Evolutionary conservation across 2,888 invertebrate genomes (phyloP), one percentile per base, ranked within the genome.

Genomic region (Yponomeuta plumbellus): DNA sequence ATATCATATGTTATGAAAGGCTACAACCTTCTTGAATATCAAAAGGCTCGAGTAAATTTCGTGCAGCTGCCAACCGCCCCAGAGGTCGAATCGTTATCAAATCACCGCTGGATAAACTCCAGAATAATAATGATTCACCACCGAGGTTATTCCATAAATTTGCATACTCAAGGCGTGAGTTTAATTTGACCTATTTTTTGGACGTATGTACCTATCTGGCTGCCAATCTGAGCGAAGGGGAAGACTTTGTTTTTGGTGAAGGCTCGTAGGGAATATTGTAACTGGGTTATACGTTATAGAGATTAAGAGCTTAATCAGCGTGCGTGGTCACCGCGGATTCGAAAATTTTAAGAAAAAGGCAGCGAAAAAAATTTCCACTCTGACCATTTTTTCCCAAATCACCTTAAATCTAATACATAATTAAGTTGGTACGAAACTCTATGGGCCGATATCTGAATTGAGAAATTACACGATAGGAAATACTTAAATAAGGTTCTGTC

Each of bases 81-180:
- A 21, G 58, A 63, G 64, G 67, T 26, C 64, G 67, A 65, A 64
- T 64, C 67, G 58, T 68, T 68, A 68, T 67, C 67, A 65, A 68
- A 67, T 67, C 68, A 68, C 61, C 62, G 67, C 67, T 39, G 66
- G 68, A 68, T 68, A 68, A 68, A 68, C 68, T 67, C 68, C 63
- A 61, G 67, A 68, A 68, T 68, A 68, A 68, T 67, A 68, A 67
- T 68, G 66, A 63, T 57, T 66, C 56, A 56, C 21, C 63, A 40
- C 56, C 57, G 11, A 65, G 64, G 44, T 67, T 66, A 66, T 66
- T 66, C 65, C 62, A 67, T 62, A 67, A 67, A 67, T 68, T 68
- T 65, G 64, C 67, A 68, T 68, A 64, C 64, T 61, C 61, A 22
- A 44, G 44, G 63, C 5, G 59, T 13, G 23, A 59, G 11, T 21